Percentiles rank a stretch among this genome's conserved stretches.
Conservation (phyloP, 2,113 vertebrate genomes). For the Papio anubis region DNA sequence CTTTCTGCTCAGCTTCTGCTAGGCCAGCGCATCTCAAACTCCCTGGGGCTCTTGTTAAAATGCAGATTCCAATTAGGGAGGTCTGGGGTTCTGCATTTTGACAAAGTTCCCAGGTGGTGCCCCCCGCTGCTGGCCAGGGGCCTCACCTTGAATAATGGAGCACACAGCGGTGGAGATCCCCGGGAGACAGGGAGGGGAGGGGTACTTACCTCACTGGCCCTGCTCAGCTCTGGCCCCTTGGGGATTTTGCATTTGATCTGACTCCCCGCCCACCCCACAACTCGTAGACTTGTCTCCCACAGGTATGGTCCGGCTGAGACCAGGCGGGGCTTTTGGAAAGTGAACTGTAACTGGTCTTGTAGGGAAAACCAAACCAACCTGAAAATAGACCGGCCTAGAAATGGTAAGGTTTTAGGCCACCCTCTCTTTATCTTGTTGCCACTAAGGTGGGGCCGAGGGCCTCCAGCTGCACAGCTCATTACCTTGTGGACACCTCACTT, state of each 20-base stretch:
- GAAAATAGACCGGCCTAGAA: constrained; percentile 19
- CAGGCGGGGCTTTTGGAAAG: constrained; percentile 64
- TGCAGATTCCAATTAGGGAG: not conserved
- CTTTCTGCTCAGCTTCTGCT: not conserved
- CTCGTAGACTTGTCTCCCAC: not conserved
- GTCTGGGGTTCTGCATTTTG: not conserved
- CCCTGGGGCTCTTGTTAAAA: not conserved
- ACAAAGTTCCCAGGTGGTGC: not conserved
- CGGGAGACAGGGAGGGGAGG: too few species aligned
- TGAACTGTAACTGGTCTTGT: constrained; percentile 28
- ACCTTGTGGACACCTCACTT: not conserved
- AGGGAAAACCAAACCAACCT: constrained; percentile 38
- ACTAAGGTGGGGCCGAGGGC: not conserved
- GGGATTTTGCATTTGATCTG: not conserved
- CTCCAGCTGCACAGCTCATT: not conserved
- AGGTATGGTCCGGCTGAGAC: not conserved
- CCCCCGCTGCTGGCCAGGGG: not conserved
- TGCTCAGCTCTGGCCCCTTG: not conserved
- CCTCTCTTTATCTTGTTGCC: not conserved
- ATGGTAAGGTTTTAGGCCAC: not conserved
- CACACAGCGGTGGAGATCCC: accelerated
- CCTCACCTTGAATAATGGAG: not conserved
- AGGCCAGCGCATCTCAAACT: not conserved
- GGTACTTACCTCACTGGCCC: not conserved
- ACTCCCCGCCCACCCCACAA: accelerated